These are phyloP conservation scores for Charanyca ferruginea DNA, from an alignment of 2,888 invertebrate species.

Conservation along the genomic window DNA sequence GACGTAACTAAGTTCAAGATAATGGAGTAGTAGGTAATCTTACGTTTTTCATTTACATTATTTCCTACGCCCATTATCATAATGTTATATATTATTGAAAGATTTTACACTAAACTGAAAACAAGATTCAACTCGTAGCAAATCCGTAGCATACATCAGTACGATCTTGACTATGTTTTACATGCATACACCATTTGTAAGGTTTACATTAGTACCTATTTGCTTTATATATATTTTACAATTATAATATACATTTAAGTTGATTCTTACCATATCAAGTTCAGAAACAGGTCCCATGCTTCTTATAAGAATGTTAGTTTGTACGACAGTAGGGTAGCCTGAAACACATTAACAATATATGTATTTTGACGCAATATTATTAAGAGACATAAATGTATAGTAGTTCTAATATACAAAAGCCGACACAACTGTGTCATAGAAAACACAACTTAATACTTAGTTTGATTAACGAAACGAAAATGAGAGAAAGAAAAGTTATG, in stretches of 20 bases:
- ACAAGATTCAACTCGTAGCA: not conserved
- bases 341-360: conserved; percentile 66
- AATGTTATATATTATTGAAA: no score
- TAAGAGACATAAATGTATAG: conserved; percentile 23
- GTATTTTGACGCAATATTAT: conserved; percentile 5
- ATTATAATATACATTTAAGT: not conserved
- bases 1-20: not conserved
- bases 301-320: conserved; percentile 96
- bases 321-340: conserved; percentile 96
- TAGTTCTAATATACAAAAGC: conserved; percentile 6
- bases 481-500: conserved; percentile 19
- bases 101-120: not conserved
- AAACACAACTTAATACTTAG: conserved; percentile 39
- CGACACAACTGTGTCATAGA: conserved; percentile 19
- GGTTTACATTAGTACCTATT: no score
- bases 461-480: conserved; percentile 52
- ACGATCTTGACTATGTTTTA: no score
- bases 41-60: not conserved
- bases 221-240: not conserved
- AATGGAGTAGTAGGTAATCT: not conserved
- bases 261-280: conserved; percentile 94
- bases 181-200: no score
- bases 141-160: conserved; percentile 7
- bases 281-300: conserved; percentile 98
- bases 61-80: no score